Evolutionary conservation across 2,888 invertebrate species (phyloP).

Genomic region (Osmoderma eremita): DNA sequence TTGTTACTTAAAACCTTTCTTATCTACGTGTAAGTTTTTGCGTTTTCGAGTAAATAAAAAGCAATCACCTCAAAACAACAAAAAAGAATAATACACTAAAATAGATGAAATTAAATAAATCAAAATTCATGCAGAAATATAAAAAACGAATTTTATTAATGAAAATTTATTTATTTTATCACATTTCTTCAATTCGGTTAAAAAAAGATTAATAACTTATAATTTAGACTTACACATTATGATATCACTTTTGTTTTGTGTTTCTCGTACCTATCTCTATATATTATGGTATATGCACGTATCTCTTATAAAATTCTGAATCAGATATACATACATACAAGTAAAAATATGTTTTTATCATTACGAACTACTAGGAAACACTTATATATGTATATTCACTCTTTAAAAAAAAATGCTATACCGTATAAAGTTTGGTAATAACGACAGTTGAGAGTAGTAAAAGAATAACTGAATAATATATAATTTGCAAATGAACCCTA

Average conservation of each 20-base stretch:
- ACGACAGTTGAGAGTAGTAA: slow-evolving; percentile 7
- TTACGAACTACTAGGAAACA: slow-evolving; percentile 19
- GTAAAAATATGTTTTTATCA: slow-evolving; percentile 9
- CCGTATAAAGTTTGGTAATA: neutral
- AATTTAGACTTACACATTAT: slow-evolving; percentile 23
- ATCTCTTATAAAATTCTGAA: slow-evolving; percentile 19
- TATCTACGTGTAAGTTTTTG: slow-evolving; percentile 27
- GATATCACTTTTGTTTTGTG: slow-evolving; percentile 18
- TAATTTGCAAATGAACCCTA: slow-evolving; percentile 37
- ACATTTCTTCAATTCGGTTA: slow-evolving; percentile 28
- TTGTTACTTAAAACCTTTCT: neutral
- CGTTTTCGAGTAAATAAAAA: slow-evolving; percentile 19
- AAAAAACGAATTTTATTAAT: slow-evolving; percentile 32
- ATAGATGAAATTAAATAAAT: slow-evolving; percentile 36
- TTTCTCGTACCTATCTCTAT: neutral
- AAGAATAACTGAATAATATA: slow-evolving; percentile 5
- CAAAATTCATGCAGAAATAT: slow-evolving; percentile 26
- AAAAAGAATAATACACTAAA: slow-evolving; percentile 27
- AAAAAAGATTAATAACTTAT: slow-evolving; percentile 25
- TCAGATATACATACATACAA: neutral
- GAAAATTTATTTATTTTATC: slow-evolving; percentile 36
- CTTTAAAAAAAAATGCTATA: slow-evolving; percentile 4
- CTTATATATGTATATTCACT: slow-evolving; percentile 17
- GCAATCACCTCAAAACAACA: slow-evolving; percentile 28
- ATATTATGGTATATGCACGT: neutral